phyloP scores from a whole-genome alignment of 2,797 vertebrate genomes.

The Falco cherrug region DNA sequence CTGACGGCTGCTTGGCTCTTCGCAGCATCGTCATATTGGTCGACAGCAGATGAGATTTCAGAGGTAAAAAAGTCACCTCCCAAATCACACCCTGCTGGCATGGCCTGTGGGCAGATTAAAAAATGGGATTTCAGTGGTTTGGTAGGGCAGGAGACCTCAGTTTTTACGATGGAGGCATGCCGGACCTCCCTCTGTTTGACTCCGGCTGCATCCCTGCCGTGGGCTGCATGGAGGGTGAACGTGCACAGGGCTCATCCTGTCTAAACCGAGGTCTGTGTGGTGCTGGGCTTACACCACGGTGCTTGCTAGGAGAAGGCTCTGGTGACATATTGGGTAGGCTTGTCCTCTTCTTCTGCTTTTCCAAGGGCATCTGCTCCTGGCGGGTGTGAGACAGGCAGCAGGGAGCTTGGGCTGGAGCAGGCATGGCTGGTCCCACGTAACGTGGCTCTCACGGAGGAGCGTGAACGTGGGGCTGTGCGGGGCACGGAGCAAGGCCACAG shows the following conservation, averaged over 20 bases:
- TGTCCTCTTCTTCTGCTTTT: background rate
- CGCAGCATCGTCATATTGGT: background rate
- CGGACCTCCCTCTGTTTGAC: background rate
- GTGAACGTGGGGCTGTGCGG: background rate
- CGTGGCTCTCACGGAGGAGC: background rate
- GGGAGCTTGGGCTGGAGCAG: background rate
- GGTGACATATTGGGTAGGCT: background rate
- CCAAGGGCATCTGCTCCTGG: background rate
- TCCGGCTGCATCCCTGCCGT: background rate
- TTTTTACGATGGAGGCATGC: background rate
- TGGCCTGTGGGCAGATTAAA: background rate
- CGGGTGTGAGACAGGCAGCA: rapidly evolving
- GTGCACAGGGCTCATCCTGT: background rate
- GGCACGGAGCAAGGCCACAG: too few species aligned
- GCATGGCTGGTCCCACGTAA: background rate
- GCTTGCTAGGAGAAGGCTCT: background rate
- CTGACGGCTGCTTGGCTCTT: constrained; percentile 29
- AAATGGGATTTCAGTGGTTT: background rate
- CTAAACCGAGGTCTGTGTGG: background rate
- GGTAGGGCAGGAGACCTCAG: rapidly evolving
- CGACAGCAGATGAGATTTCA: constrained; percentile 10
- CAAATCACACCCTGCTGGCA: background rate
- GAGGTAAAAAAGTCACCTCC: background rate
- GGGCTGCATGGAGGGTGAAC: background rate
- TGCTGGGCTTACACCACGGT: background rate